These are phyloP conservation scores for Chaetophractus vellerosus DNA, from an alignment of 2,797 vertebrate species.

Conservation along the genomic window DNA sequence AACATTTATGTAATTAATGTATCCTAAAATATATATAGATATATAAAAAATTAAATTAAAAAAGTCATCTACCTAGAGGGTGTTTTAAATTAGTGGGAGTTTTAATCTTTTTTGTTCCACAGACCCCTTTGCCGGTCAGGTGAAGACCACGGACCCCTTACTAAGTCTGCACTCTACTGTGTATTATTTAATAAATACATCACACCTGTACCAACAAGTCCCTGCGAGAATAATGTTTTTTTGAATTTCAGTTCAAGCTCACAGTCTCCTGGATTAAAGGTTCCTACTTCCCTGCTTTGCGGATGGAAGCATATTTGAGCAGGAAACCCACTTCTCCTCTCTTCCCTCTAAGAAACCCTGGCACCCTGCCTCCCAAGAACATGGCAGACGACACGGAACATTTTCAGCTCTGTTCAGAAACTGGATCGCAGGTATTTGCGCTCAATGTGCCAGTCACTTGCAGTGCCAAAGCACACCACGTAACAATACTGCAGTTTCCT, in stretches of 20 bases:
- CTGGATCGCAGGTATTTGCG: background rate
- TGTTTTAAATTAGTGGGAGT: too few species aligned
- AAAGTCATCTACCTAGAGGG: too few species aligned
- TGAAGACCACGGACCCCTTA: too few species aligned
- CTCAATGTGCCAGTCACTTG: accelerated
- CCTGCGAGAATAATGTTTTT: too few species aligned
- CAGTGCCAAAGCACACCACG: accelerated
- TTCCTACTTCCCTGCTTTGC: background rate
- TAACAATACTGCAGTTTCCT: accelerated
- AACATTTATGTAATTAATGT: too few species aligned
- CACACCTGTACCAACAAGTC: too few species aligned
- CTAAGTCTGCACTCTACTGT: too few species aligned
- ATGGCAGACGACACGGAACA: accelerated
- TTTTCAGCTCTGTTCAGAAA: background rate
- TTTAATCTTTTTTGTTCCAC: background rate
- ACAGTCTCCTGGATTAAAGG: background rate
- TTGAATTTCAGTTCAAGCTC: too few species aligned
- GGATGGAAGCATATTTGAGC: background rate
- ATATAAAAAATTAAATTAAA: too few species aligned
- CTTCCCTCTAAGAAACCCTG: background rate
- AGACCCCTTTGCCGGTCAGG: too few species aligned
- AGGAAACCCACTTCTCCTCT: background rate
- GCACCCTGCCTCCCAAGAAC: background rate
- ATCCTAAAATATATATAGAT: too few species aligned
- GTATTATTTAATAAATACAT: too few species aligned